These are phyloP conservation scores for Drosophila percnosoma DNA, from an alignment of 2,888 invertebrate genomes.

Conservation along the genomic window DNA sequence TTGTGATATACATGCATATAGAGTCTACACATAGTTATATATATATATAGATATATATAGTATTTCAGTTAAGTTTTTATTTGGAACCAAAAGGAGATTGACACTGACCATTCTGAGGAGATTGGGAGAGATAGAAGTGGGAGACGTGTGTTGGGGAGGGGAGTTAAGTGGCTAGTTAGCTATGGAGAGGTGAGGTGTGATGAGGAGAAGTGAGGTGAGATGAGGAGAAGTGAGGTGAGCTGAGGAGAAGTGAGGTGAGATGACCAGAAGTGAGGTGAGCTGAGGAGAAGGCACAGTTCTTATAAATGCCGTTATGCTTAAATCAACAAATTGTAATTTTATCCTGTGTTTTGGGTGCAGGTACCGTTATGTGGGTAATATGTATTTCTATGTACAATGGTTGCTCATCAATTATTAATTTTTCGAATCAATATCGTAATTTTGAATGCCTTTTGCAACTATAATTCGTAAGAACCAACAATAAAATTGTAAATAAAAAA, in stretches of 20 bases:
- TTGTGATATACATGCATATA: slow-evolving; percentile 16
- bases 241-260: neutral
- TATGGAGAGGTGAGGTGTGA: neutral
- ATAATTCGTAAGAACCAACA: neutral
- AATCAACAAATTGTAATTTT: slow-evolving; percentile 37
- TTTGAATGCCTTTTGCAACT: neutral
- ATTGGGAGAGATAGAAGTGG: neutral
- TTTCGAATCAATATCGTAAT: neutral
- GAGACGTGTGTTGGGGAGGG: neutral
- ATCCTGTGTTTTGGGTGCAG: slow-evolving; percentile 12
- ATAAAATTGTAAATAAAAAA: neutral
- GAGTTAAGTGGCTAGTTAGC: neutral
- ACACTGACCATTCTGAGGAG: neutral
- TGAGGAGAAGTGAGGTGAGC: slow-evolving; percentile 31
- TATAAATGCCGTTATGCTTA: slow-evolving; percentile 43
- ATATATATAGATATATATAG: neutral
- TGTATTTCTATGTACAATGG: neutral
- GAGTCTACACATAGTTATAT: slow-evolving; percentile 10
- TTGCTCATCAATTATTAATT: neutral
- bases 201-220: neutral
- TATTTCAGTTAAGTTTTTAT: neutral
- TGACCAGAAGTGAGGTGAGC: neutral
- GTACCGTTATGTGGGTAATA: slow-evolving; percentile 11
- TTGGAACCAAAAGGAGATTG: slow-evolving; percentile 14
- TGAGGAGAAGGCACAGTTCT: slow-evolving; percentile 63